Evolutionary conservation across 2,113 vertebrate genomes (phyloP).

Genomic region (Passer montanus): DNA sequence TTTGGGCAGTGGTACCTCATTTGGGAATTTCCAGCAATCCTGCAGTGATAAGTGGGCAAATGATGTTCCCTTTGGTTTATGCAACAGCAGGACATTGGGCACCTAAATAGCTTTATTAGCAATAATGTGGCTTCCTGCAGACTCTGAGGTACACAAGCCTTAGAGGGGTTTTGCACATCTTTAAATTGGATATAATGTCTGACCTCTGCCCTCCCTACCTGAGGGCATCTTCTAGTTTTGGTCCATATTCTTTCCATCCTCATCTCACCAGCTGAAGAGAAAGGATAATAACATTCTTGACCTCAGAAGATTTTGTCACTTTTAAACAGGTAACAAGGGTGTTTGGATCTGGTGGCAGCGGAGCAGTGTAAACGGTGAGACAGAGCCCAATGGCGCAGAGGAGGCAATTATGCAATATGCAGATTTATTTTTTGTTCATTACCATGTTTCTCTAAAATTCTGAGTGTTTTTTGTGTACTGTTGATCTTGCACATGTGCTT

Average conservation of each 20-base stretch:
- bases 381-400: not conserved
- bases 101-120: not conserved
- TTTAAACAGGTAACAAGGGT: not conserved
- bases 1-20: not conserved
- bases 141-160: not conserved
- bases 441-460: not conserved
- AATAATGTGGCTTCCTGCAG: not conserved
- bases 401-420: not conserved
- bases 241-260: not conserved
- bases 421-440: not conserved
- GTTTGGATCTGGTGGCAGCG: not conserved
- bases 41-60: not conserved
- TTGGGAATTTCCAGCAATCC: not conserved
- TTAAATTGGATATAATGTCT: not conserved
- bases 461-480: not conserved
- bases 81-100: not conserved
- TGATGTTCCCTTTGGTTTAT: conserved; percentile 1
- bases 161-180: not conserved
- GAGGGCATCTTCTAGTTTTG: not conserved
- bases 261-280: not conserved
- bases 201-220: not conserved
- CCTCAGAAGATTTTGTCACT: not conserved
- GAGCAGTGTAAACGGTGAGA: not conserved
- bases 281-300: not conserved
- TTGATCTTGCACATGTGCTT: not conserved